Evolutionary conservation across 2,113 vertebrate species (phyloP), one percentile per base, ranked within the genome.

Genomic region (Chauna torquata): DNA sequence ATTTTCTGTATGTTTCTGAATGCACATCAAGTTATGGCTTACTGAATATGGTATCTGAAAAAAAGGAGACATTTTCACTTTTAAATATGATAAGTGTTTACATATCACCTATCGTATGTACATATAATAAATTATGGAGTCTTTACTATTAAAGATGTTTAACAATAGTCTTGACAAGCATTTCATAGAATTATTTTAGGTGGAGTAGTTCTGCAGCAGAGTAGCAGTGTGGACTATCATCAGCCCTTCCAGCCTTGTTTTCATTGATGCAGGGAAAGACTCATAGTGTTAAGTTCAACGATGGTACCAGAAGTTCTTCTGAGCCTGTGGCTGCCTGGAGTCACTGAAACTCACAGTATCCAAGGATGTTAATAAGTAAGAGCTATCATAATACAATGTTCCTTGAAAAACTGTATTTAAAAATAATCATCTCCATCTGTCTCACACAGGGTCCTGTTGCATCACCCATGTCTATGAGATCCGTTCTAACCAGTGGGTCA

Each of bases 361-460:
- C 54, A 20, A 42, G n/a, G 38, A 34, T 38, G 42, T 9, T 82
- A 58, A 30, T 17, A 64, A 92, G 7, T 13, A 45, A 52, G 24
- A 88, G 27, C 17, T 62, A 3, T 6, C 52, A 6, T n/a, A 52
- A 42, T 12, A 38, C 30, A 45, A 3, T 20, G 30, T 58, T 94
- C 27, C 52, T 54, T 62, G 40, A 77, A 85, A 70, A 24, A 24
- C 8, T 30, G 10, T 44, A 8, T 20, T 22, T 77, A 12, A 80
- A 61, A 80, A 19, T 32, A 19, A 59, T 50, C 47, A 59, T 50
- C 47, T 23, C 71, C 25, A 5, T 68, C 38, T 94, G 0, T 96
- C n/a, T 71, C 44, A 9, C 36, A n/a, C 98, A 99, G 99, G 99
- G 99, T 77, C 99, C 98, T 9, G 96, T 98, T 8, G 99, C 99